phyloP scores from a whole-genome alignment of 2,888 invertebrate genomes.

The Magallana nippona region DNA sequence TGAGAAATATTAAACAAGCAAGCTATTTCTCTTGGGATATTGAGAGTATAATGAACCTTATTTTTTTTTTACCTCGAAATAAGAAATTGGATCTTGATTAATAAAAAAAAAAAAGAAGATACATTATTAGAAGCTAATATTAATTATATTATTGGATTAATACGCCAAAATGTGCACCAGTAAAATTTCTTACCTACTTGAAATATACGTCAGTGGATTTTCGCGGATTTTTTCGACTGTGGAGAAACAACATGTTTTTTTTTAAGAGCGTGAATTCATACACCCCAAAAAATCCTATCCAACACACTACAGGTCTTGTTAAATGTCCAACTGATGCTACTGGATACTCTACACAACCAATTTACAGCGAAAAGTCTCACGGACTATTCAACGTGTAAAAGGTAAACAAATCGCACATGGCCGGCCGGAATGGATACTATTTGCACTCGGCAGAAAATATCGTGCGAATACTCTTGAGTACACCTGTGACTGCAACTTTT shows the following conservation, averaged over 20 bases:
- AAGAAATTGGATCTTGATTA: slow-evolving; percentile 1
- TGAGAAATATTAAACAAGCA: slow-evolving; percentile 20
- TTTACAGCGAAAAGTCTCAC: not conserved
- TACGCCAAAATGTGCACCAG: slow-evolving; percentile 5
- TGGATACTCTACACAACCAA: not conserved
- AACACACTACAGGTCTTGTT: slow-evolving; percentile 14
- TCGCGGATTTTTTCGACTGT: slow-evolving; percentile 48
- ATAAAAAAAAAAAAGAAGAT: not conserved
- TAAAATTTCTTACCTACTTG: slow-evolving; percentile 31
- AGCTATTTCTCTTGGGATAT: not conserved
- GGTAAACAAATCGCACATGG: slow-evolving; percentile 33
- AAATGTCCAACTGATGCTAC: slow-evolving; percentile 24
- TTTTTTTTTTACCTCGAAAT: too few relatives aligned
- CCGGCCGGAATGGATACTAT: slow-evolving; percentile 20
- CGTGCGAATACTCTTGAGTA: slow-evolving; percentile 9
- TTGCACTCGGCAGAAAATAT: slow-evolving; percentile 22
- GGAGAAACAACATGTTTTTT: slow-evolving; percentile 39
- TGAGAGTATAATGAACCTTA: too few relatives aligned
- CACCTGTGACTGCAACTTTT: slow-evolving; percentile 32
- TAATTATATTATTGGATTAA: slow-evolving; percentile 30
- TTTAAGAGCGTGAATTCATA: not conserved
- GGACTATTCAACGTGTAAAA: slow-evolving; percentile 32
- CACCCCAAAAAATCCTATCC: slow-evolving; percentile 10
- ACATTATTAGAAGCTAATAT: slow-evolving; percentile 20
- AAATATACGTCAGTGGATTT: slow-evolving; percentile 37